These are phyloP conservation scores for Entomobrya multifasciata DNA, from an alignment of 2,888 invertebrate genomes.

Conservation along the genomic window DNA sequence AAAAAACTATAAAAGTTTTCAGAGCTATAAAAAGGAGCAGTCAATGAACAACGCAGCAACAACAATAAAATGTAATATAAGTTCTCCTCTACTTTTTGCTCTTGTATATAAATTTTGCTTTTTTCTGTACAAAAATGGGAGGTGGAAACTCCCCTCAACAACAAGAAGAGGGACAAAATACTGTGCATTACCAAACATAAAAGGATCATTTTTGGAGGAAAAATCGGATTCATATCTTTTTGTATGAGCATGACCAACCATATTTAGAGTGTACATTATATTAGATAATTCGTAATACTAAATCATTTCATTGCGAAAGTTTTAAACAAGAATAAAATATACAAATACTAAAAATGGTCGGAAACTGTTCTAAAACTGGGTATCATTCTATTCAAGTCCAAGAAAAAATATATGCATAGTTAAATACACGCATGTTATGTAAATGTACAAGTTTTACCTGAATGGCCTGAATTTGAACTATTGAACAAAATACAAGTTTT, in stretches of 20 bases:
- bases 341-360: too few relatives aligned
- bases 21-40: constrained; percentile 63
- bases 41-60: constrained; percentile 55
- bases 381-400: too few relatives aligned
- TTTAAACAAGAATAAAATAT: too few relatives aligned
- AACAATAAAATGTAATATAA: constrained; percentile 55
- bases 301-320: constrained; percentile 45
- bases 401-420: too few relatives aligned
- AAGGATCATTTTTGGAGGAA: constrained; percentile 57
- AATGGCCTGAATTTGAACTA: background rate
- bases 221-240: constrained; percentile 52
- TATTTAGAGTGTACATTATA: background rate
- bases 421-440: too few relatives aligned
- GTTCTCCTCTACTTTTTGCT: constrained; percentile 24
- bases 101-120: constrained; percentile 32
- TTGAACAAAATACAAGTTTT: constrained; percentile 1
- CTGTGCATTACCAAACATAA: constrained; percentile 49
- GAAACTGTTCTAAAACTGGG: too few relatives aligned
- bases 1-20: constrained; percentile 65
- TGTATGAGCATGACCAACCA: constrained; percentile 31
- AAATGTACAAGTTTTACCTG: constrained; percentile 27
- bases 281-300: constrained; percentile 43
- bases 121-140: constrained; percentile 54
- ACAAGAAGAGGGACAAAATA: constrained; percentile 53
- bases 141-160: constrained; percentile 64